Conservation (phyloP, 2,888 invertebrate species). For the Scaptomyza flava region DNA sequence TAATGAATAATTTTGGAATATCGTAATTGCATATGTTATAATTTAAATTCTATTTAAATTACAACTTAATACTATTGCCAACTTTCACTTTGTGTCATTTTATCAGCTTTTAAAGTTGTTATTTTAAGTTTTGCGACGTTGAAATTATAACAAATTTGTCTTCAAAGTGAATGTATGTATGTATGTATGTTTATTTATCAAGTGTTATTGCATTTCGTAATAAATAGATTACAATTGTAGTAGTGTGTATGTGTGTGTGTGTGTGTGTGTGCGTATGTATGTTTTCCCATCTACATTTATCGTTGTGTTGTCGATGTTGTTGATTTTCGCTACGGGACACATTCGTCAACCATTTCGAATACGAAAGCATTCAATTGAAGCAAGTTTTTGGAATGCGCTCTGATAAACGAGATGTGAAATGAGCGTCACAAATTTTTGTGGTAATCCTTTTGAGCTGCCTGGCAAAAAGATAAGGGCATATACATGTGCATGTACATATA, state of each 20-base stretch:
- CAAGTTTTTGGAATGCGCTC: constrained; percentile 50
- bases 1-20: too few species aligned
- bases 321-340: constrained; percentile 32
- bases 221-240: not conserved
- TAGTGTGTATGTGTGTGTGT: not conserved
- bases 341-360: constrained; percentile 54
- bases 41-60: too few species aligned
- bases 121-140: too few species aligned
- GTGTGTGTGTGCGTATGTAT: too few species aligned
- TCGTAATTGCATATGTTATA: too few species aligned
- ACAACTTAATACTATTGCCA: too few species aligned
- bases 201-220: constrained; percentile 13
- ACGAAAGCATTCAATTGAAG: constrained; percentile 46
- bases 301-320: constrained; percentile 9
- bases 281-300: not conserved
- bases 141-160: too few species aligned
- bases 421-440: constrained; percentile 43
- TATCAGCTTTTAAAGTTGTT: too few species aligned
- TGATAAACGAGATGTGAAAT: constrained; percentile 47
- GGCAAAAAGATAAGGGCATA: constrained; percentile 11
- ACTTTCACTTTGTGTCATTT: too few species aligned
- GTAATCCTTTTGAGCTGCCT: constrained; percentile 39
- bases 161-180: too few species aligned
- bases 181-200: not conserved
- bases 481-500: not conserved